phyloP scores from a whole-genome alignment of 2,888 invertebrate species.

The Sepiola atlantica region DNA sequence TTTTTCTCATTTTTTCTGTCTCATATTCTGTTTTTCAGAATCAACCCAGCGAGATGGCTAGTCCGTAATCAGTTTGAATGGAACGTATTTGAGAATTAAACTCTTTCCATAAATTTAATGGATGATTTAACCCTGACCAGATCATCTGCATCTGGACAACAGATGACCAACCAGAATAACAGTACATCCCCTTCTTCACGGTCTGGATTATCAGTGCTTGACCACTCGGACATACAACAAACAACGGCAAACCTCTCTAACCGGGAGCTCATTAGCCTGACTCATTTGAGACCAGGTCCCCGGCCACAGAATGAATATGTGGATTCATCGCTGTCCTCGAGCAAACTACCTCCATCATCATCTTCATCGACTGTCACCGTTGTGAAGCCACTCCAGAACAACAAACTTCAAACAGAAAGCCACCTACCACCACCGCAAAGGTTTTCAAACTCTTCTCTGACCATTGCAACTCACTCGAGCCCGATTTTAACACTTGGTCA shows the following conservation, averaged over 20 bases:
- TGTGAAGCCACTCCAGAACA: conserved; percentile 47
- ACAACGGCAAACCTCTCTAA: conserved; percentile 57
- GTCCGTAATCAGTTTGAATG: not conserved
- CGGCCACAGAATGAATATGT: conserved; percentile 93
- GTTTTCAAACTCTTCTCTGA: conserved; percentile 45
- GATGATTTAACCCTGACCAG: conserved; percentile 24
- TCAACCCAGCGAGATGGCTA: not conserved
- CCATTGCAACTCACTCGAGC: not conserved
- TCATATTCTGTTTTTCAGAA: not conserved
- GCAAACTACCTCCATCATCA: conserved; percentile 52
- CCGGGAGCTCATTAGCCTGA: conserved; percentile 63
- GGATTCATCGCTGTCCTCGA: conserved; percentile 78
- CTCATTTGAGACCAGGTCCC: conserved; percentile 84
- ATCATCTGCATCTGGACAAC: conserved; percentile 45
- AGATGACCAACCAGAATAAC: conserved; percentile 40
- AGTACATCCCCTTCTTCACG: conserved; percentile 42
- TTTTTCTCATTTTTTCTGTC: not conserved
- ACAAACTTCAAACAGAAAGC: conserved; percentile 46
- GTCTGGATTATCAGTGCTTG: not conserved
- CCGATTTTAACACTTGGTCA: conserved; percentile 16
- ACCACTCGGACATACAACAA: conserved; percentile 56
- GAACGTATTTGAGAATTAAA: not conserved
- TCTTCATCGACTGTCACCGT: conserved; percentile 32
- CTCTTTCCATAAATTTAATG: conserved; percentile 6
- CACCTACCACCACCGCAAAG: conserved; percentile 49